These are phyloP conservation scores for Eurytoma californica DNA, from an alignment of 2,888 invertebrate genomes.

Conservation along the genomic window DNA sequence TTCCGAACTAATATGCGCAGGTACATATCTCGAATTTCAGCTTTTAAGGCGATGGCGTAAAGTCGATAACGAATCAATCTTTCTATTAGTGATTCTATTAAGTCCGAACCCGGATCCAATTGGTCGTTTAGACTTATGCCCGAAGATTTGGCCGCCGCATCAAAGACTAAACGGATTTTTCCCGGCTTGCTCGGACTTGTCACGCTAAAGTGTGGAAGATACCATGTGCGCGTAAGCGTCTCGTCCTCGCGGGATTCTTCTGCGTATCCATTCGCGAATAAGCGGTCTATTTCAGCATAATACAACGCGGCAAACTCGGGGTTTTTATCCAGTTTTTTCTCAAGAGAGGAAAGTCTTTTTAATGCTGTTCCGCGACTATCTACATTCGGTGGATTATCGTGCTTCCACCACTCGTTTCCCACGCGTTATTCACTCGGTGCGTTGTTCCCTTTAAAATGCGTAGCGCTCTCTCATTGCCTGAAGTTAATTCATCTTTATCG, in stretches of 20 bases:
- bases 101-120: neutral
- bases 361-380: neutral
- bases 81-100: neutral
- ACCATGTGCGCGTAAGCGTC: neutral
- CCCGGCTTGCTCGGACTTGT: neutral
- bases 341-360: no score
- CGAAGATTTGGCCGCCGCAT: neutral
- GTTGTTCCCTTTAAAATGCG: neutral
- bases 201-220: slow-evolving; percentile 25
- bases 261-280: slow-evolving; percentile 10
- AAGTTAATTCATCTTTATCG: neutral
- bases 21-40: slow-evolving; percentile 19
- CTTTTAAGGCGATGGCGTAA: slow-evolving; percentile 1
- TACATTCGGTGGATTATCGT: neutral
- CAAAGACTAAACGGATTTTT: neutral
- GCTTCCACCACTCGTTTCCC: slow-evolving; percentile 28
- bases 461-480: neutral
- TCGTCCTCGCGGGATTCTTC: neutral
- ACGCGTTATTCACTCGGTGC: neutral
- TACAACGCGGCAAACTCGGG: neutral
- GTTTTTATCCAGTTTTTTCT: no score
- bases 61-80: slow-evolving; percentile 7
- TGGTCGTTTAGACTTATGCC: slow-evolving; percentile 18
- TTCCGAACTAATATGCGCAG: slow-evolving; percentile 6
- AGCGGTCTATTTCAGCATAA: slow-evolving; percentile 11